Base-by-base conservation (phyloP, 2,888 invertebrate species). In the Melanotus villosus region DNA sequence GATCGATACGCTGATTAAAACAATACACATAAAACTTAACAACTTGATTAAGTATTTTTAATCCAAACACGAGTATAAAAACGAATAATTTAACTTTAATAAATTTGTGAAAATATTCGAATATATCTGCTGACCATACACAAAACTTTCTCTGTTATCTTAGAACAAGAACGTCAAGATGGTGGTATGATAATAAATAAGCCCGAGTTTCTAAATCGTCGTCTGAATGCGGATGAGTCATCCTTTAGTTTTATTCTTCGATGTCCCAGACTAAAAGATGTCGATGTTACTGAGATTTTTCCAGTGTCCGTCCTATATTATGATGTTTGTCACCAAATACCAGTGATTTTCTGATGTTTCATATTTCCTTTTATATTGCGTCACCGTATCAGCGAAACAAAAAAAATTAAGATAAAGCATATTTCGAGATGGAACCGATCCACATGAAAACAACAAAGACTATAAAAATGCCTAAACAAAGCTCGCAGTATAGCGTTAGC, bases 401-500 rank as follows among this genome's bases (percentile, higher is more conserved):
- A 52, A 52, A 52, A 52, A 52, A 32, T 30, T 34, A 52, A 52
- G 52, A 52, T 52, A 34, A 30, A 34, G 32, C 52, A 52, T 52
- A 52, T 52, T 52, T 52, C 52, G 16, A 16, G 19, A 45, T 59
- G 52, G 50, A 62, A 36, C 36, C 62, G 23, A 47, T 62, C 34
- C 38, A 30, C 62, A 62, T 47, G 38, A 43, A 64, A 64, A 50
- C 41, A 62, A 62, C 47, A 66, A 56, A 47, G 41, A 50, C 60
- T 62, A 47, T 67, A 58, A 47, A 57, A 56, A 62, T 62, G 63
- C 62, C 58, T 65, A 68, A 57, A 65, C 62, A 60, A 65, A 65
- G 68, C 65, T 64, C 47, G 54, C 60, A 43, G 38, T 56, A 59
- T 66, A 57, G 71, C 60, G 63, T 52, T 67, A 73, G 69, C 70